Percentiles rank a stretch among this genome's conserved stretches.
Conservation (phyloP, 2,113 vertebrate genomes). For the Casuarius casuarius region DNA sequence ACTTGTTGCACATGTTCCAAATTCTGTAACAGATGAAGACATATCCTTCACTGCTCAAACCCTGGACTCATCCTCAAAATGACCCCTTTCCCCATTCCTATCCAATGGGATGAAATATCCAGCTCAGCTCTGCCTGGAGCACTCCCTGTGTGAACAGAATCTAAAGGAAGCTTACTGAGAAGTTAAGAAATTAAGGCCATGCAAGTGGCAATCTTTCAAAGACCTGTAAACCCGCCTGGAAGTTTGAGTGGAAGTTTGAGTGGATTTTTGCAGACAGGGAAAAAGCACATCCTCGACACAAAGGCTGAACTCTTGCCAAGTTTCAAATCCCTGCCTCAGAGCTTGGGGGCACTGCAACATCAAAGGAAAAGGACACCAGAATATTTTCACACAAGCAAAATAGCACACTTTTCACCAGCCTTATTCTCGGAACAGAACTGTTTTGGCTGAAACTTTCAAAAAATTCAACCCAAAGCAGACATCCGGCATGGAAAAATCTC, state of each 20-base stretch:
- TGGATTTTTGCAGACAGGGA: constrained; percentile 64
- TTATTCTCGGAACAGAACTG: constrained; percentile 44
- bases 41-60: not conserved
- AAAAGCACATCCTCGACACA: constrained; percentile 60
- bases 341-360: constrained; percentile 66
- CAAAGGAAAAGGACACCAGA: constrained; percentile 42
- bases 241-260: constrained; percentile 67
- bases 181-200: constrained; percentile 60
- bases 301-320: constrained; percentile 65
- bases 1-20: not conserved
- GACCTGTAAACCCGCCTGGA: constrained; percentile 61
- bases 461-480: constrained; percentile 24
- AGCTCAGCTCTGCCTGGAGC: constrained; percentile 44
- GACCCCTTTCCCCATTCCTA: not conserved
- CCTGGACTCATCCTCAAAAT: not conserved
- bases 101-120: constrained; percentile 40
- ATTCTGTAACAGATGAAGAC: not conserved
- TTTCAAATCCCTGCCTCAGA: constrained; percentile 59
- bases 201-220: constrained; percentile 67
- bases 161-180: constrained; percentile 69
- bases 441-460: constrained; percentile 9
- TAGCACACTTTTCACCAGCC: constrained; percentile 35
- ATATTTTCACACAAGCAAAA: constrained; percentile 65
- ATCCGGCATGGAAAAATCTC: constrained; percentile 22
- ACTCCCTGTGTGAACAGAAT: constrained; percentile 61